Conservation (phyloP, 1,140 invertebrate genomes). For the Drosophila subobscura region DNA sequence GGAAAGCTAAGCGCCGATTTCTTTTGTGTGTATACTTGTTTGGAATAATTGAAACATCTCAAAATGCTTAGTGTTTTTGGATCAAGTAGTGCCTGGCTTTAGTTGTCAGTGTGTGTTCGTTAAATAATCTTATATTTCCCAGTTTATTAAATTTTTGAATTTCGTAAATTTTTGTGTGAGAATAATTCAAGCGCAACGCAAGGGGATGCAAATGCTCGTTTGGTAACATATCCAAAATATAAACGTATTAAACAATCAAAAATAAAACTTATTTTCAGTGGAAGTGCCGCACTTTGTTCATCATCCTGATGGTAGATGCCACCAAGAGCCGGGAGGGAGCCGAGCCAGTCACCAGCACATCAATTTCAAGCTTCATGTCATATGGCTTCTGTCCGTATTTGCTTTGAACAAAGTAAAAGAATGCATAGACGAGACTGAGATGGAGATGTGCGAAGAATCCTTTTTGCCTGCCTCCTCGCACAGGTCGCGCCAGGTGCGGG, state of each 20-base stretch:
- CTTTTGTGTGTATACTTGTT: background rate
- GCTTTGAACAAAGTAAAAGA: constrained; percentile 68
- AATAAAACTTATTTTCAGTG: background rate
- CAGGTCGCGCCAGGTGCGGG: constrained; percentile 85
- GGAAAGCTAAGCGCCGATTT: constrained; percentile 84
- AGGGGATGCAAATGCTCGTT: no score
- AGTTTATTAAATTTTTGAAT: no score
- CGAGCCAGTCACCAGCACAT: constrained; percentile 92
- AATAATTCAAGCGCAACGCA: no score
- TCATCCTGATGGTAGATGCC: constrained; percentile 87
- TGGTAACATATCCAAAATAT: no score
- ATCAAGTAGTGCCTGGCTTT: no score
- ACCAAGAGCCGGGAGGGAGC: constrained; percentile 92
- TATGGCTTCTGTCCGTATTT: constrained; percentile 64
- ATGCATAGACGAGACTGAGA: constrained; percentile 53
- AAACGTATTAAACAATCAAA: no score
- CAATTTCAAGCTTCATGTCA: constrained; percentile 83
- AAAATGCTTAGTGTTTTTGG: no score
- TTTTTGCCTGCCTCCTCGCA: constrained; percentile 56
- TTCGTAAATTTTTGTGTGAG: no score
- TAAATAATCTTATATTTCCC: no score
- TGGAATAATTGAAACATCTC: background rate
- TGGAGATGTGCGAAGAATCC: constrained; percentile 54
- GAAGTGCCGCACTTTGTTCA: constrained; percentile 42
- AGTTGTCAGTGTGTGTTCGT: no score